phyloP scores from a whole-genome alignment of 53 echinoderm and acorn worm genomes.

The Pentamera pediparva region DNA sequence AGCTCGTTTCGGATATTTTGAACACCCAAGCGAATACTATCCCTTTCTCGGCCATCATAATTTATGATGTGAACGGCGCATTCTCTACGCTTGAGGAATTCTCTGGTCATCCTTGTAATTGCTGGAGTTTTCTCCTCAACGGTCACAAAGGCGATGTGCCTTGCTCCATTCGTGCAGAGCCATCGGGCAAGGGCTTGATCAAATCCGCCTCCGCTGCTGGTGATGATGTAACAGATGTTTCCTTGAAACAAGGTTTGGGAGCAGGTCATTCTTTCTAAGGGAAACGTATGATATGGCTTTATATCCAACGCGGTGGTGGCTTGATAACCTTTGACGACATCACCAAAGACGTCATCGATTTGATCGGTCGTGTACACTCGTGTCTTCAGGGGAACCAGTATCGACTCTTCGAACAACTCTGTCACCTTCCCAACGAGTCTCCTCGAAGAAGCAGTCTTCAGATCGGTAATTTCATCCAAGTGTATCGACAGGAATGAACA shows the following conservation, averaged over 20 bases:
- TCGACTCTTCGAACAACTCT: conserved; percentile 38
- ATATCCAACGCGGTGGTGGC: conserved; percentile 37
- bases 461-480: conserved; percentile 35
- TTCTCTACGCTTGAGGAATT: conserved; percentile 44
- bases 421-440: conserved; percentile 48
- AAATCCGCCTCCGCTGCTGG: conserved; percentile 50
- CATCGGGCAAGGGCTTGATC: conserved; percentile 72
- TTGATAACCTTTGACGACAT: conserved; percentile 9
- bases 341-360: conserved; percentile 26
- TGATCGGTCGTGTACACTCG: conserved; percentile 36
- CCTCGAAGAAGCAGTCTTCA: conserved; percentile 42
- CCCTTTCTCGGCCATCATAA: conserved; percentile 38
- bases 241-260: conserved; percentile 49
- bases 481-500: neutral
- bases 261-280: conserved; percentile 1
- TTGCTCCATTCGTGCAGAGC: conserved; percentile 67
- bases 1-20: neutral
- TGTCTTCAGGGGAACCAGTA: conserved; percentile 49
- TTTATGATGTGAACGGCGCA: too few species aligned
- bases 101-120: conserved; percentile 42
- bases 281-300: neutral
- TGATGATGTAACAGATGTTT: conserved; percentile 67
- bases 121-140: conserved; percentile 1
- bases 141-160: conserved; percentile 58
- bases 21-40: neutral